Percentiles rank a stretch among this genome's conserved stretches.
phyloP scores from a whole-genome alignment of 1,140 invertebrate species.

The Apis florea region DNA sequence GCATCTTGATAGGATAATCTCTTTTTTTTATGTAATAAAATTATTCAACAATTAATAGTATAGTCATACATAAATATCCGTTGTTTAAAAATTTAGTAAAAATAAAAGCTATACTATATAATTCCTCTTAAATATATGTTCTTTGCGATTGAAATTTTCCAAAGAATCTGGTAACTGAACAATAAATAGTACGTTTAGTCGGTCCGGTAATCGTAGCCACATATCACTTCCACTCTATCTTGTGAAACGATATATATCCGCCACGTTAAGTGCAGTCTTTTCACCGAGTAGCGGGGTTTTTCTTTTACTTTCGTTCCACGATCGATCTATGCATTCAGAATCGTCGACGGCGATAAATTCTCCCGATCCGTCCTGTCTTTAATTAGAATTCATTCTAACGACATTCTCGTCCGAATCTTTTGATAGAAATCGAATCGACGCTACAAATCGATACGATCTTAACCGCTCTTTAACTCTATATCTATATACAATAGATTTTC shows the following conservation, averaged over 20 bases:
- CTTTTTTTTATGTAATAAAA: not conserved
- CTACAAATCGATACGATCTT: not conserved
- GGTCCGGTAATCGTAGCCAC: slow-evolving; percentile 51
- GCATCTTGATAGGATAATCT: no score
- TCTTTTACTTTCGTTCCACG: slow-evolving; percentile 36
- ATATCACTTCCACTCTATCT: slow-evolving; percentile 61
- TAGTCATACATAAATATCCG: not conserved
- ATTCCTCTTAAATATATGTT: slow-evolving; percentile 27
- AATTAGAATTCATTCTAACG: not conserved
- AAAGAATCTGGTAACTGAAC: slow-evolving; percentile 34
- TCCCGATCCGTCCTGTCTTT: not conserved
- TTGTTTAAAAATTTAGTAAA: not conserved
- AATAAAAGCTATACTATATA: slow-evolving; percentile 14
- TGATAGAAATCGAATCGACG: not conserved
- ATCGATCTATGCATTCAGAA: slow-evolving; percentile 43
- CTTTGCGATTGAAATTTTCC: slow-evolving; percentile 25
- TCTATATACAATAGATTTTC: not conserved
- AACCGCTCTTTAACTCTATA: not conserved
- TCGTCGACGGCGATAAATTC: slow-evolving; percentile 18
- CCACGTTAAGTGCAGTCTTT: slow-evolving; percentile 60
- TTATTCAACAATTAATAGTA: not conserved
- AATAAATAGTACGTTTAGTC: slow-evolving; percentile 61
- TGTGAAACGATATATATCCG: slow-evolving; percentile 52
- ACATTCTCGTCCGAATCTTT: not conserved
- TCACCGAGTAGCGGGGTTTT: slow-evolving; percentile 32